Percentiles rank a stretch among this genome's conserved stretches.
These are phyloP conservation scores for Physocephala rufipes DNA, from an alignment of 2,888 invertebrate species.

Conservation along the genomic window DNA sequence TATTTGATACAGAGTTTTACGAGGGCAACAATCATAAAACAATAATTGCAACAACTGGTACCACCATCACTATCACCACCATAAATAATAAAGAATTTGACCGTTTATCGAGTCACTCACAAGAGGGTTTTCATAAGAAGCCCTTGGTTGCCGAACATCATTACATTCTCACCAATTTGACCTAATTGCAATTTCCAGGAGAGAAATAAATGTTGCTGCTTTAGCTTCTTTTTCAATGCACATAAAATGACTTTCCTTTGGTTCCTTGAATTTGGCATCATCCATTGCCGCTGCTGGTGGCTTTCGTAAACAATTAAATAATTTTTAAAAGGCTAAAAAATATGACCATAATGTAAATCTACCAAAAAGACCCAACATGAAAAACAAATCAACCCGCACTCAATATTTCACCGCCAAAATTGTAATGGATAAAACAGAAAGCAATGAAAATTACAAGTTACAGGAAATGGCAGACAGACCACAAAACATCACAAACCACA, in stretches of 20 bases:
- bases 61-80: not conserved
- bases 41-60: constrained; percentile 5
- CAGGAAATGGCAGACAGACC: not conserved
- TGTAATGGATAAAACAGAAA: too few species aligned
- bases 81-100: constrained; percentile 38
- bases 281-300: not conserved
- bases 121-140: not conserved
- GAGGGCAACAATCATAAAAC: not conserved
- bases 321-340: not conserved
- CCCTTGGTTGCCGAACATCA: not conserved
- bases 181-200: not conserved
- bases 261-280: not conserved
- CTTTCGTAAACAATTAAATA: not conserved
- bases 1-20: not conserved
- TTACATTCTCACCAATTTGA: constrained; percentile 1
- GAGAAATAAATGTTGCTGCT: not conserved
- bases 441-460: not conserved
- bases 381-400: not conserved
- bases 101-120: constrained; percentile 40
- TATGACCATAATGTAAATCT: not conserved
- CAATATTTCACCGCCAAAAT: not conserved
- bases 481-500: not conserved
- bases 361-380: not conserved
- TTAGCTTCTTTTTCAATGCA: not conserved
- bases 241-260: constrained; percentile 1